Evolutionary conservation across 2,797 vertebrate species (phyloP).

Genomic region (Ceyx erithaca): DNA sequence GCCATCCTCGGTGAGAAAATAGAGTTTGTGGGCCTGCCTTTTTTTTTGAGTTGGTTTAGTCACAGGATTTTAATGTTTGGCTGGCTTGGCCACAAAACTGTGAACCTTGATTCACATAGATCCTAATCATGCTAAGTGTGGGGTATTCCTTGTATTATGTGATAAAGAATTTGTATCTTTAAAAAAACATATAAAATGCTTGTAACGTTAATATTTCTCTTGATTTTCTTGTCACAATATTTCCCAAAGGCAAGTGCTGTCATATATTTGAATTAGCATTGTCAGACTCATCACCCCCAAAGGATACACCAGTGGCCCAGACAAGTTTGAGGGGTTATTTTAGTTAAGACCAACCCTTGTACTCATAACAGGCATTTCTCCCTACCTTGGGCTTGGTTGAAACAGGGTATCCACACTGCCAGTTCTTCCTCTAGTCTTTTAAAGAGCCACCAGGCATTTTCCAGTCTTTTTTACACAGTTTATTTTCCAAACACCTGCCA

Average conservation of each 20-base stretch:
- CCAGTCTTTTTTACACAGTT: background rate
- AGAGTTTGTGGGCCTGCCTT: background rate
- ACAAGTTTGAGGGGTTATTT: background rate
- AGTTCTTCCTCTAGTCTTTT: background rate
- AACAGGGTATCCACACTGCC: background rate
- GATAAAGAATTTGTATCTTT: background rate
- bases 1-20: constrained; percentile 14
- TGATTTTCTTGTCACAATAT: background rate
- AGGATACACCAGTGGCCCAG: background rate
- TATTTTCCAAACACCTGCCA: background rate
- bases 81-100: background rate
- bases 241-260: constrained; percentile 15
- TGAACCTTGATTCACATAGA: background rate
- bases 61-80: background rate
- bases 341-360: background rate
- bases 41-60: background rate
- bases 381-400: background rate
- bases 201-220: background rate
- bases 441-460: background rate
- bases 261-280: background rate
- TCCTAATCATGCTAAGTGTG: background rate
- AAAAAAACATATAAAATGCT: background rate
- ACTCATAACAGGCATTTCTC: background rate
- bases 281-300: background rate
- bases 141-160: background rate